phyloP scores from a whole-genome alignment of 2,888 invertebrate genomes.

The Dione juno region DNA sequence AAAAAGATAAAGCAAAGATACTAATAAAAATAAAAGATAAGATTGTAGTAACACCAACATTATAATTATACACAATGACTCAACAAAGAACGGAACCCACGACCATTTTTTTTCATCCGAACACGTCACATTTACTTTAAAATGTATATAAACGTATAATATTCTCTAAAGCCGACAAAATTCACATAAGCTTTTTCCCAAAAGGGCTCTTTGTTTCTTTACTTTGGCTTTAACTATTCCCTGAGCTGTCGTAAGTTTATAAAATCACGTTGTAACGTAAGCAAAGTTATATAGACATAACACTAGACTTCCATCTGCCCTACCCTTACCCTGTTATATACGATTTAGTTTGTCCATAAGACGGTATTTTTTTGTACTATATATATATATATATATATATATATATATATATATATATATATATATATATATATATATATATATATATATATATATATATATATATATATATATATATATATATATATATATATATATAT shows the following conservation, averaged over 20 bases:
- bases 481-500: background rate
- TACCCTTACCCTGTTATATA: too few relatives aligned
- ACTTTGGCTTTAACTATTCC: constrained; percentile 23
- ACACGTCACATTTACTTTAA: background rate
- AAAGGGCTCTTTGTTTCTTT: constrained; percentile 30
- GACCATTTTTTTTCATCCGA: background rate
- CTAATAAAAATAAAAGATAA: too few relatives aligned
- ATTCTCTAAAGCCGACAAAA: constrained; percentile 17
- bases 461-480: too few relatives aligned
- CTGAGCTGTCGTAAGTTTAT: constrained; percentile 18
- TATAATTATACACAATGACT: background rate
- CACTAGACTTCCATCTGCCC: background rate
- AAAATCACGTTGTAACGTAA: constrained; percentile 28
- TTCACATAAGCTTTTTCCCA: constrained; percentile 24
- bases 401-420: too few relatives aligned
- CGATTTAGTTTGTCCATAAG: too few relatives aligned
- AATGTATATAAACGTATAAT: constrained; percentile 7
- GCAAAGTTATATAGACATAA: background rate
- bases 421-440: too few relatives aligned
- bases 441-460: too few relatives aligned
- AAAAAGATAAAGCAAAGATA: too few relatives aligned
- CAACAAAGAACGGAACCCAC: background rate
- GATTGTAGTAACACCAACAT: too few relatives aligned
- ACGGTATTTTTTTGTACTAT: too few relatives aligned
- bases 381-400: too few relatives aligned